Conservation (phyloP, 2,113 vertebrate genomes). For the Petaurus breviceps region DNA sequence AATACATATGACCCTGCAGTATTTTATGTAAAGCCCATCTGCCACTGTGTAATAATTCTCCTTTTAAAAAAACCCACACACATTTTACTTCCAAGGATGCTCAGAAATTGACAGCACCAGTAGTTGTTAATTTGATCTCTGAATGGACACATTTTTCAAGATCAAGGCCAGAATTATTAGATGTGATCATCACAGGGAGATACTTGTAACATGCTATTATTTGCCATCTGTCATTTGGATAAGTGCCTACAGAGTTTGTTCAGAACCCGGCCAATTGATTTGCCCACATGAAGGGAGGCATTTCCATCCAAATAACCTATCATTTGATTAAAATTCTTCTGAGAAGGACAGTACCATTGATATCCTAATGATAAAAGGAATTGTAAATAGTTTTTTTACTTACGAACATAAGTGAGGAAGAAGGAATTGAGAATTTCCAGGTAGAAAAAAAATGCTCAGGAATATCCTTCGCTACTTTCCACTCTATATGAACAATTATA, state of each 20-base stretch:
- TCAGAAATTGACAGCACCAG: slow-evolving; percentile 16
- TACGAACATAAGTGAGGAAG: neutral
- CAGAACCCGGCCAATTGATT: slow-evolving; percentile 59
- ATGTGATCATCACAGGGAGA: slow-evolving; percentile 67
- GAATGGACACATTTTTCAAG: slow-evolving; percentile 35
- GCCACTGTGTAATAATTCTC: neutral
- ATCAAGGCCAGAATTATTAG: slow-evolving; percentile 60
- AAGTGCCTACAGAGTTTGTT: slow-evolving; percentile 49
- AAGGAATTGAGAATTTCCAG: slow-evolving; percentile 25
- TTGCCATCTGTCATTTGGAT: slow-evolving; percentile 72
- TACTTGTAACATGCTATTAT: slow-evolving; percentile 68
- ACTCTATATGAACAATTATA: neutral
- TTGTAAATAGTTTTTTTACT: slow-evolving; percentile 15
- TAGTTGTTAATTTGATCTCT: slow-evolving; percentile 10
- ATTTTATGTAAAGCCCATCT: neutral
- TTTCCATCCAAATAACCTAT: slow-evolving; percentile 65
- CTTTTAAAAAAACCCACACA: neutral
- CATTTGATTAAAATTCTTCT: slow-evolving; percentile 60
- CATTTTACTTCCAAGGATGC: neutral
- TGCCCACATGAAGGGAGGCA: slow-evolving; percentile 20
- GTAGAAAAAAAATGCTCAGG: slow-evolving; percentile 11
- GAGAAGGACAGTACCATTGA: slow-evolving; percentile 32
- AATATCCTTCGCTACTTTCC: neutral
- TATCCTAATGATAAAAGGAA: slow-evolving; percentile 43
- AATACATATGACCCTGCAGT: slow-evolving; percentile 9